Conservation (phyloP, 1,140 invertebrate genomes). For the Aphaenogaster ashmeadi region DNA sequence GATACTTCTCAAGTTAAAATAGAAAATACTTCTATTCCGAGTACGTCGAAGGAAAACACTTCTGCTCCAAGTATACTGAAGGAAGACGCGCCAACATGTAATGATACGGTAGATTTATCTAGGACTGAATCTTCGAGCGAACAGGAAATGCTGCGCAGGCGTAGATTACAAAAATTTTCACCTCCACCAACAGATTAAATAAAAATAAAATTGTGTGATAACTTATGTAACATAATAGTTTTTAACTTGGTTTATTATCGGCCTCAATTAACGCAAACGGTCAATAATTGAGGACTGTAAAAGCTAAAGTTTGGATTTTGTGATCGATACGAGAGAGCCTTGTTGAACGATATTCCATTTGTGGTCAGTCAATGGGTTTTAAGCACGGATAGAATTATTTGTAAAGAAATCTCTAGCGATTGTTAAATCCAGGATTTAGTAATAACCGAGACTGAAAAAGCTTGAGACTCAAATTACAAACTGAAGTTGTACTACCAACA, state of each 20-base stretch:
- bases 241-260: constrained; percentile 69
- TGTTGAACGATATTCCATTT: not conserved
- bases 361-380: constrained; percentile 7
- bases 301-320: constrained; percentile 54
- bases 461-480: constrained; percentile 74
- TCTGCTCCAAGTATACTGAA: constrained; percentile 59
- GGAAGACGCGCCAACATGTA: constrained; percentile 58
- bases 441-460: constrained; percentile 63
- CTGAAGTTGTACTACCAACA: constrained; percentile 53
- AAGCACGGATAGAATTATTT: not conserved
- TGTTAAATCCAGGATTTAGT: constrained; percentile 50
- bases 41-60: constrained; percentile 59
- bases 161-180: constrained; percentile 91
- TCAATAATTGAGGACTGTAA: constrained; percentile 61
- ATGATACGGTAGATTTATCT: constrained; percentile 69
- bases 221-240: constrained; percentile 73
- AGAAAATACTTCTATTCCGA: constrained; percentile 54
- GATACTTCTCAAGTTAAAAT: constrained; percentile 43
- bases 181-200: constrained; percentile 66
- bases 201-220: constrained; percentile 71
- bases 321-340: constrained; percentile 12
- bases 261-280: constrained; percentile 64
- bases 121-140: constrained; percentile 84
- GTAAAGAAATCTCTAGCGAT: constrained; percentile 38
- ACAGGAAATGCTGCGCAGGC: constrained; percentile 88